Percentiles rank a stretch among this genome's conserved stretches.
These are phyloP conservation scores for Furnarius figulus DNA, from an alignment of 2,113 vertebrate genomes.

Conservation along the genomic window DNA sequence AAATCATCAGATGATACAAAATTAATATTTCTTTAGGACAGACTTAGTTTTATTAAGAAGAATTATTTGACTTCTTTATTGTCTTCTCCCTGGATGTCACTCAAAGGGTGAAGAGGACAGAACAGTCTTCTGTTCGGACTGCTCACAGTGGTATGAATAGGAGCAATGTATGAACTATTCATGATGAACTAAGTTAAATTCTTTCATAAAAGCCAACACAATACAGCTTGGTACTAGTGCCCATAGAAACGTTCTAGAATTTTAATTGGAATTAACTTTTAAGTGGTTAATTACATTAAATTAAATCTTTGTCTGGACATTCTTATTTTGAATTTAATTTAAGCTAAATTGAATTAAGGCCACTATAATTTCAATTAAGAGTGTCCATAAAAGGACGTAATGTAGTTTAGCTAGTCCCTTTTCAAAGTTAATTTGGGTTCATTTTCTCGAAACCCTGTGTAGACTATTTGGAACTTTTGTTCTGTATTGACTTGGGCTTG, in stretches of 20 bases:
- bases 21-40: neutral
- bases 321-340: constrained; percentile 51
- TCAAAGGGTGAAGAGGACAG: neutral
- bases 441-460: neutral
- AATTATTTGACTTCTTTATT: neutral
- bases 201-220: neutral
- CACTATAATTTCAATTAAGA: constrained; percentile 57
- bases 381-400: constrained; percentile 46
- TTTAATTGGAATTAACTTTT: constrained; percentile 46
- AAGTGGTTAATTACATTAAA: constrained; percentile 41
- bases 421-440: constrained; percentile 51
- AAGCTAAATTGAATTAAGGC: constrained; percentile 49
- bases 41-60: neutral
- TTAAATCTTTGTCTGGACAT: constrained; percentile 40
- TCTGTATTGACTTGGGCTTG: neutral
- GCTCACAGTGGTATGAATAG: neutral
- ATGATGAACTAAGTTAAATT: neutral
- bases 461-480: constrained; percentile 21
- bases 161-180: neutral
- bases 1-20: neutral
- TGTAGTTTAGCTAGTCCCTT: constrained; percentile 19
- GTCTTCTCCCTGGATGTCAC: neutral
- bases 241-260: neutral
- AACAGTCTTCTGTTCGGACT: neutral
- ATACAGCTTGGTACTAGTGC: neutral